Evolutionary conservation across 2,113 vertebrate species (phyloP).

Genomic region (Prochilodus magdalenae): DNA sequence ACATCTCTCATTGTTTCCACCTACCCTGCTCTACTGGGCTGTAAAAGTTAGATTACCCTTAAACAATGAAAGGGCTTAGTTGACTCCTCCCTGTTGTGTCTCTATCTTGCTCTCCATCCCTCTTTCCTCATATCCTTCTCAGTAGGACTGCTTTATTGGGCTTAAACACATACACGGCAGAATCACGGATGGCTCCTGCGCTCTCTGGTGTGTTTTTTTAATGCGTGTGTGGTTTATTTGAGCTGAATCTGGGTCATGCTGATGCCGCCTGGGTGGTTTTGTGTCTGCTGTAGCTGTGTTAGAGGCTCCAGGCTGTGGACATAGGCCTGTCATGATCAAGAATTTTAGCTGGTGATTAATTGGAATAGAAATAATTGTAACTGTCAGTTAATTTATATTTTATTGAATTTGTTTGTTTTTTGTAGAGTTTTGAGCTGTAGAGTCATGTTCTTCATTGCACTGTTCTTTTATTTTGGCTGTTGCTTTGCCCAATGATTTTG

Average conservation of each 20-base stretch:
- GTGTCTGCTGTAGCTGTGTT: not conserved
- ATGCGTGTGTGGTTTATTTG: not conserved
- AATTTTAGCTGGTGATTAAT: not conserved
- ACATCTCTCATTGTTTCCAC: slow-evolving; percentile 39
- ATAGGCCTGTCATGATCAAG: no score
- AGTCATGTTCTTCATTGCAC: no score
- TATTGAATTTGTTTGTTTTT: no score
- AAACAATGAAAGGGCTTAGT: slow-evolving; percentile 51
- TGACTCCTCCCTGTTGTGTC: slow-evolving; percentile 10
- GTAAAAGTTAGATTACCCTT: slow-evolving; percentile 52
- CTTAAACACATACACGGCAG: slow-evolving; percentile 27
- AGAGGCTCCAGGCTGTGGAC: not conserved
- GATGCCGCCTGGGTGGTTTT: slow-evolving; percentile 20
- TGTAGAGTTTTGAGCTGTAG: no score
- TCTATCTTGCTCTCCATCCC: slow-evolving; percentile 33
- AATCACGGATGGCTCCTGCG: not conserved
- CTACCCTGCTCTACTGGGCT: slow-evolving; percentile 30
- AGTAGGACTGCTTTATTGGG: slow-evolving; percentile 8
- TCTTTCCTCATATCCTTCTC: not conserved
- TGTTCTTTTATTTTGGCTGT: no score
- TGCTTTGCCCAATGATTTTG: no score
- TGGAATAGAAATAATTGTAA: not conserved
- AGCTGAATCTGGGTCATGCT: slow-evolving; percentile 60
- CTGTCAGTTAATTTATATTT: no score
- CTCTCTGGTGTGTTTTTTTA: not conserved